phyloP scores from a whole-genome alignment of 2,888 invertebrate genomes.

The Hypena proboscidalis region DNA sequence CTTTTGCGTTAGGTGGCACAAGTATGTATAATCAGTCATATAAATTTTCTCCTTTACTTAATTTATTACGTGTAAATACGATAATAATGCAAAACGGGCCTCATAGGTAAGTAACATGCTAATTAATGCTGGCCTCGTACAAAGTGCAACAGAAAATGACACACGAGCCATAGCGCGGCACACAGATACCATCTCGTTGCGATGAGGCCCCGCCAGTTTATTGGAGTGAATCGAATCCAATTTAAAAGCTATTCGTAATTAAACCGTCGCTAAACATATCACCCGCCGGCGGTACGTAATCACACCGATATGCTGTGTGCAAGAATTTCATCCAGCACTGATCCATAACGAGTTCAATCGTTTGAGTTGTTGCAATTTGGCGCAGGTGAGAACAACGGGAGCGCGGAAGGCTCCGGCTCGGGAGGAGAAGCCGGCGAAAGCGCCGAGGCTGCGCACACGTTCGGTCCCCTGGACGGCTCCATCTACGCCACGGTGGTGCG shows the following conservation, averaged over 20 bases:
- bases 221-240: slow-evolving; percentile 70
- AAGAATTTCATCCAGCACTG: slow-evolving; percentile 1
- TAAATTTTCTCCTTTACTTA: slow-evolving; percentile 6
- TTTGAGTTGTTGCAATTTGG: slow-evolving; percentile 31
- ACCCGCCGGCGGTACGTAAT: slow-evolving; percentile 25
- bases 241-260: slow-evolving; percentile 70
- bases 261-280: slow-evolving; percentile 58
- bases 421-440: slow-evolving; percentile 77
- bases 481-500: slow-evolving; percentile 91
- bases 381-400: slow-evolving; percentile 86
- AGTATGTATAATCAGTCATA: no score
- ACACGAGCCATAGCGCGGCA: slow-evolving; percentile 41
- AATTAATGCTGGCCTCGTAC: slow-evolving; percentile 44
- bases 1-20: no score
- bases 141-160: slow-evolving; percentile 51
- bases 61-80: slow-evolving; percentile 38
- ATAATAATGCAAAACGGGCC: slow-evolving; percentile 39
- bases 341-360: not conserved
- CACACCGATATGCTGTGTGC: slow-evolving; percentile 12
- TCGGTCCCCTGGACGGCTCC: slow-evolving; percentile 95
- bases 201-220: slow-evolving; percentile 52
- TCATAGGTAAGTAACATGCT: slow-evolving; percentile 27
- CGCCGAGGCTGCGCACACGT: slow-evolving; percentile 87
- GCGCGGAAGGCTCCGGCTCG: slow-evolving; percentile 77
- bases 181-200: slow-evolving; percentile 37